Conservation (phyloP, 2,113 vertebrate species). For the Muntiacus muntjak region DNA sequence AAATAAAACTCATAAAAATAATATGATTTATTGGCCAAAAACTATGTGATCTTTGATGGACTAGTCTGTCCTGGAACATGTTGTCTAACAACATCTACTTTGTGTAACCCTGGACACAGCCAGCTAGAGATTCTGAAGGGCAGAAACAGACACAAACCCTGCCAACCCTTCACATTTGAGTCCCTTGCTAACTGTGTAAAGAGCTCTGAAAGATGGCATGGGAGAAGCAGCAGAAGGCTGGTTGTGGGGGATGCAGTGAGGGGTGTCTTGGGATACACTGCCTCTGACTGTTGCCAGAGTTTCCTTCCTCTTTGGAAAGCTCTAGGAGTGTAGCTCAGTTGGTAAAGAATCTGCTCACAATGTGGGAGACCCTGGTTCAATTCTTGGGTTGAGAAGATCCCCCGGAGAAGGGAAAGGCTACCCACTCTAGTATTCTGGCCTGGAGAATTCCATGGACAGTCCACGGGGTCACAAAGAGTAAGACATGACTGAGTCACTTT, state of each 20-base stretch:
- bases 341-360: not conserved
- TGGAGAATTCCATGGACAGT: not conserved
- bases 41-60: not conserved
- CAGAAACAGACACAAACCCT: slow-evolving; percentile 39
- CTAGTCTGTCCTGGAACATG: slow-evolving; percentile 18
- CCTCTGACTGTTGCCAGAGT: slow-evolving; percentile 65
- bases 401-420: not conserved
- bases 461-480: not conserved
- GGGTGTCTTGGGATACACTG: slow-evolving; percentile 40
- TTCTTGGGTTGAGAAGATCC: not conserved
- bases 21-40: slow-evolving; percentile 60
- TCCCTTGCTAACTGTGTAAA: slow-evolving; percentile 30
- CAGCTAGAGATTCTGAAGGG: not conserved
- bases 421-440: not conserved
- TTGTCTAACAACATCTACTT: not conserved
- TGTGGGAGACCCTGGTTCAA: not conserved
- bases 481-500: not conserved
- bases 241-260: not conserved
- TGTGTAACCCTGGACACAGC: not conserved
- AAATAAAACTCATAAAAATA: slow-evolving; percentile 70
- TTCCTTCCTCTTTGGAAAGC: slow-evolving; percentile 70
- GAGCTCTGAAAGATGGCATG: slow-evolving; percentile 30
- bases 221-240: not conserved
- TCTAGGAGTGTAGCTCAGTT: not conserved
- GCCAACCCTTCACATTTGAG: slow-evolving; percentile 17